A percentile compares a stretch with the other conserved stretches of the same genome.
phyloP scores from a whole-genome alignment of 2,113 vertebrate genomes.

The Fulmarus glacialis region DNA sequence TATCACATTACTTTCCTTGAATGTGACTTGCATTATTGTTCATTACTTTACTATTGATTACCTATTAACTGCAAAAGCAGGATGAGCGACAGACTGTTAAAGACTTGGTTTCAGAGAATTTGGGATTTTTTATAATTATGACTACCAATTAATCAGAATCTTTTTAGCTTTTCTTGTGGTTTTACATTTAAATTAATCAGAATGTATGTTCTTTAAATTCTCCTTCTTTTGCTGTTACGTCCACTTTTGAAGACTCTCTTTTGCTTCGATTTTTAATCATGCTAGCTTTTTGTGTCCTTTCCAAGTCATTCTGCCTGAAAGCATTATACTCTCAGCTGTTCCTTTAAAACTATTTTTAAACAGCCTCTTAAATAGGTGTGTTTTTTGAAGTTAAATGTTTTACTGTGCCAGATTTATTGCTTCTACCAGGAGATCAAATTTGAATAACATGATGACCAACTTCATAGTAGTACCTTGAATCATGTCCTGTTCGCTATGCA shows the following conservation, averaged over 20 bases:
- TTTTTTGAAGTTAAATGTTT: neutral
- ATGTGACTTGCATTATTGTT: neutral
- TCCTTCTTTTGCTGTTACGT: neutral
- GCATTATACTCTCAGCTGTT: neutral
- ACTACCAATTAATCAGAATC: neutral
- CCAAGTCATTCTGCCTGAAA: neutral
- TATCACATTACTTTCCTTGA: neutral
- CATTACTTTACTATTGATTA: neutral
- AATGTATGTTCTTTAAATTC: fast-evolving
- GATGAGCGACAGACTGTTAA: neutral
- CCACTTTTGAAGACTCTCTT: neutral
- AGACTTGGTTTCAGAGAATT: neutral
- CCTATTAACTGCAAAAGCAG: neutral
- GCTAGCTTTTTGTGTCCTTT: neutral
- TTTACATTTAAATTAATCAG: neutral
- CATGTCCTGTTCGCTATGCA: fast-evolving
- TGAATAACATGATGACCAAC: neutral
- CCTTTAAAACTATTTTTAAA: neutral
- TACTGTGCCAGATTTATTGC: neutral
- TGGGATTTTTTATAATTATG: neutral
- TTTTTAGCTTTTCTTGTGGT: neutral
- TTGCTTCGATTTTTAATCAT: neutral
- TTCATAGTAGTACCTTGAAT: neutral
- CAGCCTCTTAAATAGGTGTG: neutral
- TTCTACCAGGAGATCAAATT: neutral